Base-by-base conservation (phyloP, 2,888 invertebrate genomes). In the Pachydiplax longipennis region DNA sequence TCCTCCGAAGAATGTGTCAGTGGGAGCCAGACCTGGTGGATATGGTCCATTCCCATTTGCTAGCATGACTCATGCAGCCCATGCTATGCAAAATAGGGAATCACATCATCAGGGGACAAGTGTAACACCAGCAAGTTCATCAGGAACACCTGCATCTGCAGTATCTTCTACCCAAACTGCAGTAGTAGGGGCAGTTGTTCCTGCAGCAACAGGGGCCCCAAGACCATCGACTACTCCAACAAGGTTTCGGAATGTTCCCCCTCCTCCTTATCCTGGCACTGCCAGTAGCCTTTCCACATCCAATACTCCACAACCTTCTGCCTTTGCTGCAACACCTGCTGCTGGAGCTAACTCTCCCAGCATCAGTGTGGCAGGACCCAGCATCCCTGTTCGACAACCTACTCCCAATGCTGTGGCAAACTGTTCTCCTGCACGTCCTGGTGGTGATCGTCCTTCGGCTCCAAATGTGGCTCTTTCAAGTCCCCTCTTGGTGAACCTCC, bases 401-500 rank as follows among this genome's bases (percentile, higher is more conserved):
- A 31, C 81, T 22, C 80, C 90, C 31, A 80, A 87, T 31, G 65
- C 81, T 58, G 81, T 90, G 48, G 80, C 82, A 12, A 87, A 61
- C 61, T 61, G 87, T 48, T 37, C 87, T 93, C 93, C 93, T 93
- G 93, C 93, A 92, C 93, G 91, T 92, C 91, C 91, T 92, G 92
- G 91, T 92, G 91, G 91, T 91, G 93, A 91, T 93, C 92, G 92
- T 92, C 93, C 58, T 93, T 92, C 91, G 53, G 91, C 92, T 92
- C 91, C 93, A 91, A 92, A 96, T 92, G 97, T 97, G 92, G 97
- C 97, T 91, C 96, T 97, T 94, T 98, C 96, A 92, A 98, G 98
- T 93, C 99, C 99, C 37, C 94, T 99, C 92, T 95, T 99, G 92
- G 99, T 99, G 58, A 99, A 99, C 94, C 94, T 99, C 92, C 95